A percentile compares a stretch with the other conserved stretches of the same genome.
Conservation (phyloP, 1,140 invertebrate genomes). For the Calephelis virginiensis region DNA sequence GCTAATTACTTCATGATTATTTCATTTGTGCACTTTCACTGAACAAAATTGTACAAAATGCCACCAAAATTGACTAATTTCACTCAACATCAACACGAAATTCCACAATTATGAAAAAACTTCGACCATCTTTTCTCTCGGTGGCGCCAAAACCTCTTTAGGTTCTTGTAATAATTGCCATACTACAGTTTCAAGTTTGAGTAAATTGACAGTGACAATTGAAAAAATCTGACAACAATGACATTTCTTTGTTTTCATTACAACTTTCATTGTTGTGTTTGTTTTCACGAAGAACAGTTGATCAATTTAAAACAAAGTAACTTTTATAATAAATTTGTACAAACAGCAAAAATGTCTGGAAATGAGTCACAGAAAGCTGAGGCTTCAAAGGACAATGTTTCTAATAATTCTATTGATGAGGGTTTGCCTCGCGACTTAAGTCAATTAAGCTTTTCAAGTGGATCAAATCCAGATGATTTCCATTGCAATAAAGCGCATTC, state of each 20-base stretch:
- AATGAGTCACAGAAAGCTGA: conserved; percentile 64
- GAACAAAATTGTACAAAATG: too few relatives aligned
- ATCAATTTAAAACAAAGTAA: conserved; percentile 27
- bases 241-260: conserved; percentile 61
- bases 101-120: too few relatives aligned
- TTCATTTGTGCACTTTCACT: too few relatives aligned
- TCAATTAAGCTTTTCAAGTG: conserved; percentile 78
- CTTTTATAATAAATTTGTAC: conserved; percentile 2
- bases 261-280: conserved; percentile 30
- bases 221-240: conserved; percentile 24
- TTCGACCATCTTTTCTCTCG: too few relatives aligned
- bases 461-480: conserved; percentile 83
- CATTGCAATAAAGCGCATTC: conserved; percentile 89
- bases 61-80: too few relatives aligned
- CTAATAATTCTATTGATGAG: conserved; percentile 70
- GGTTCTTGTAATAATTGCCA: neutral
- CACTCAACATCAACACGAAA: too few relatives aligned
- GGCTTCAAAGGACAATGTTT: conserved; percentile 63
- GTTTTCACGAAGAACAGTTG: conserved; percentile 30
- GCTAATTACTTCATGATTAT: too few relatives aligned
- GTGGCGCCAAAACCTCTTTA: too few relatives aligned
- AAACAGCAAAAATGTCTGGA: conserved; percentile 53
- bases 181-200: neutral
- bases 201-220: conserved; percentile 8
- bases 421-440: conserved; percentile 79